Conservation (phyloP, 2,113 vertebrate genomes). For the Typhlomys cinereus region DNA sequence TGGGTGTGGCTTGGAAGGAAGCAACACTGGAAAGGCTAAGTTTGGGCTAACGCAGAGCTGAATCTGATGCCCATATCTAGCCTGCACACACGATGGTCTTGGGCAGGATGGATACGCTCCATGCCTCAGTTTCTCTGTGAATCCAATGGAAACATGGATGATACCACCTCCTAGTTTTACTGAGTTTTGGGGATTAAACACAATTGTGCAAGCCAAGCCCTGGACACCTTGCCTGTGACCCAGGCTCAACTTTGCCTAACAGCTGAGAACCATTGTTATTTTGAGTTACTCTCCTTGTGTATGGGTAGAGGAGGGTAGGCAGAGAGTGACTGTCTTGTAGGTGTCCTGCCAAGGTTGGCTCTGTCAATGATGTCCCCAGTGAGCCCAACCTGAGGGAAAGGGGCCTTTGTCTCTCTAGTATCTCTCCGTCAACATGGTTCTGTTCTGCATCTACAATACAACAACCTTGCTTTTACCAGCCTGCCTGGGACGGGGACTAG, state of each 20-base stretch:
- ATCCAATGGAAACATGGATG: neutral
- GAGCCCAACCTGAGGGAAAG: conserved; percentile 49
- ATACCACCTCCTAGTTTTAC: neutral
- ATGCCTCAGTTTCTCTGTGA: conserved; percentile 28
- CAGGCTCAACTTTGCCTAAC: neutral
- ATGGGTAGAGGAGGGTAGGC: conserved; percentile 24
- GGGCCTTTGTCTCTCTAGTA: conserved; percentile 56
- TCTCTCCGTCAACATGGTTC: conserved; percentile 59
- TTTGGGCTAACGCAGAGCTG: neutral
- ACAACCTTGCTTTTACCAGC: conserved; percentile 56
- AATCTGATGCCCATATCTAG: neutral
- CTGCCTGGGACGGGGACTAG: conserved; percentile 49
- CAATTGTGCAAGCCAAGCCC: neutral
- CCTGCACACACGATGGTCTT: neutral
- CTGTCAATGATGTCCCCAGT: conserved; percentile 71
- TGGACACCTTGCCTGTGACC: neutral
- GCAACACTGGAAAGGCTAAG: neutral
- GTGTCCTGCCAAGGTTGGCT: conserved; percentile 52
- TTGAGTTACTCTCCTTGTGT: conserved; percentile 42
- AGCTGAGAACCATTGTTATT: conserved; percentile 37
- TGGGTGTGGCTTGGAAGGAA: neutral
- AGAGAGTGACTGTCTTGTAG: conserved; percentile 65
- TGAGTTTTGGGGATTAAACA: neutral
- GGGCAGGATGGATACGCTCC: neutral
- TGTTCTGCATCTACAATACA: conserved; percentile 46